Conservation (phyloP, 2,113 vertebrate genomes). For the Megaleporinus macrocephalus region DNA sequence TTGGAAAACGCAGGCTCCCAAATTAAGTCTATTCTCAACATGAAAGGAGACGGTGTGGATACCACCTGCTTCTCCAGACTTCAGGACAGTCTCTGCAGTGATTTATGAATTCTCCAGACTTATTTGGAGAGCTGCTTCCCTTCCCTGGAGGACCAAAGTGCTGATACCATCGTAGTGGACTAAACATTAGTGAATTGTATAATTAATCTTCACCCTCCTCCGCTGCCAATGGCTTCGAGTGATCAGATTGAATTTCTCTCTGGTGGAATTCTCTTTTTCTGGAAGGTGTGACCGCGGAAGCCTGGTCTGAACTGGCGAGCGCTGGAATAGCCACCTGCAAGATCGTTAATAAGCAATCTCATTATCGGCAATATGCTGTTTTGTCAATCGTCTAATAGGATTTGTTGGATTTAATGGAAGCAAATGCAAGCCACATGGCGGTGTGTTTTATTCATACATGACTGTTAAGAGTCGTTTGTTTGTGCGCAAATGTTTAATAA, state of each 20-base stretch:
- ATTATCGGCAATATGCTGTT: neutral
- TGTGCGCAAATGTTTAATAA: neutral
- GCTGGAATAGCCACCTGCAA: conserved; percentile 4
- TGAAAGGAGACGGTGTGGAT: conserved; percentile 41
- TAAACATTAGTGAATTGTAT: conserved; percentile 48
- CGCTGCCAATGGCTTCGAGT: conserved; percentile 32
- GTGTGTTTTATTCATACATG: neutral
- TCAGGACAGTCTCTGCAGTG: conserved; percentile 25
- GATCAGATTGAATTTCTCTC: conserved; percentile 39
- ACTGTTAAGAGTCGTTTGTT: neutral
- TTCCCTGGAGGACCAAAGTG: conserved; percentile 34
- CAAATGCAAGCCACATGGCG: neutral
- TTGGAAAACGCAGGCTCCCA: conserved; percentile 43
- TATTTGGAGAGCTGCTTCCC: conserved; percentile 22
- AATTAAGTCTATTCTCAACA: conserved; percentile 49
- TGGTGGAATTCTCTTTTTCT: conserved; percentile 27
- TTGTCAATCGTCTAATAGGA: conserved; percentile 24
- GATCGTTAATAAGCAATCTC: conserved; percentile 37
- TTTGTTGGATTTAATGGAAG: conserved; percentile 2
- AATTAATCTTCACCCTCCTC: conserved; percentile 28
- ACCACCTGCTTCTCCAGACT: conserved; percentile 54
- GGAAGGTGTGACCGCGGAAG: conserved; percentile 27
- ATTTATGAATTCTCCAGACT: conserved; percentile 44
- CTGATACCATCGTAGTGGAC: conserved; percentile 37
- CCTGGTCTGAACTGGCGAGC: neutral